Evolutionary conservation across 2,797 vertebrate genomes (phyloP).

Genomic region (Emys orbicularis): DNA sequence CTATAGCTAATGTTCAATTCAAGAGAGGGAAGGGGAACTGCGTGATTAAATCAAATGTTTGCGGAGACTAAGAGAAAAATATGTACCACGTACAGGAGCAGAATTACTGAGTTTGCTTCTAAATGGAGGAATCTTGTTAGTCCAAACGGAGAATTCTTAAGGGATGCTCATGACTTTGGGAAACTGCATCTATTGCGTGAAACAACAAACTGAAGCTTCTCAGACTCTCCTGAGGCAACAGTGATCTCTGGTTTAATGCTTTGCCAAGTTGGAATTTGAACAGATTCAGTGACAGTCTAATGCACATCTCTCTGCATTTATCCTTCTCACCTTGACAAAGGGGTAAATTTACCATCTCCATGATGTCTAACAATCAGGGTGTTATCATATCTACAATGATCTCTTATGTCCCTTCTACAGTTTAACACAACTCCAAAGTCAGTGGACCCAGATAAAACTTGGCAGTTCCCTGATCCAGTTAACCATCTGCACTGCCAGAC

Average conservation of each 20-base stretch:
- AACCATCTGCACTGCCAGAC: not conserved
- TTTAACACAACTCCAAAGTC: conserved; percentile 15
- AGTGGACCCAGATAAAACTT: not conserved
- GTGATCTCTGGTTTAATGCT: not conserved
- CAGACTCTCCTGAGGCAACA: not conserved
- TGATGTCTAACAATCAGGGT: not conserved
- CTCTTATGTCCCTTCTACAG: not conserved
- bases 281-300: not conserved
- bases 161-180: not conserved
- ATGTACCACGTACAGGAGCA: not conserved
- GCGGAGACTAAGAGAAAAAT: not conserved
- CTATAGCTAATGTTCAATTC: not conserved
- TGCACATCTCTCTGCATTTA: not conserved
- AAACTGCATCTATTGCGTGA: not conserved
- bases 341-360: not conserved
- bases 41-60: not conserved
- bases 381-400: not conserved
- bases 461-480: not conserved
- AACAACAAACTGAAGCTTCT: not conserved
- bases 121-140: not conserved
- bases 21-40: not conserved
- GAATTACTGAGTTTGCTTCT: conserved; percentile 16
- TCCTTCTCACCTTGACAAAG: conserved; percentile 18
- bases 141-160: not conserved
- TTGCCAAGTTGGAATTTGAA: conserved; percentile 8